Conservation (phyloP, 2,113 vertebrate genomes). For the Notechis scutatus region DNA sequence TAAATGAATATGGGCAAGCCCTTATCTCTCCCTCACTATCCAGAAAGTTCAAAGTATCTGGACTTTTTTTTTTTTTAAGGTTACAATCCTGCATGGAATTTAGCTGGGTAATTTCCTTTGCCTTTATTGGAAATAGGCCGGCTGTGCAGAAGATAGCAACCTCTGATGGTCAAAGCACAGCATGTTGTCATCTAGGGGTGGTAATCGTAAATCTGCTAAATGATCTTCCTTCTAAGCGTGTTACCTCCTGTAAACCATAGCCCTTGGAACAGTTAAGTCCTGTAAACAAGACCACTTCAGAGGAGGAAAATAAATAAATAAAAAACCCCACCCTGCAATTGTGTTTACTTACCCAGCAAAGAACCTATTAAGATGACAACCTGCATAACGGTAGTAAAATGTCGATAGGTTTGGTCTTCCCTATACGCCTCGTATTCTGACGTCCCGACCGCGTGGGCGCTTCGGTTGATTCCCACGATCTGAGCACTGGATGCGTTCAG, state of each 20-base stretch:
- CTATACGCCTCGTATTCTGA: slow-evolving; percentile 41
- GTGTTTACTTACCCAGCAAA: slow-evolving; percentile 81
- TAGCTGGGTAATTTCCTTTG: background rate
- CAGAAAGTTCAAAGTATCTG: background rate
- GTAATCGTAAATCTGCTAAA: background rate
- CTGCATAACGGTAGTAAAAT: slow-evolving; percentile 86
- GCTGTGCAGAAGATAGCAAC: background rate
- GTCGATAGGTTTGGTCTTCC: slow-evolving; percentile 80
- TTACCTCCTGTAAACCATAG: no score
- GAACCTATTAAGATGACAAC: slow-evolving; percentile 88
- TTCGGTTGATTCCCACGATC: slow-evolving; percentile 65
- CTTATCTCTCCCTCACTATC: background rate
- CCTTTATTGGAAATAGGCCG: background rate
- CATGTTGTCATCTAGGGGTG: background rate
- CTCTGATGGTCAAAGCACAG: background rate
- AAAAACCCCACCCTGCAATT: background rate
- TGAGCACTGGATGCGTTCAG: slow-evolving; percentile 68
- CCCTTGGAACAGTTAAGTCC: background rate
- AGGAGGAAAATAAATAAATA: background rate
- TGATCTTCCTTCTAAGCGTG: background rate
- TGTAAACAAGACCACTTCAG: background rate
- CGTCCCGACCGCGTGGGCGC: slow-evolving; percentile 46
- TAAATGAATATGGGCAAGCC: background rate
- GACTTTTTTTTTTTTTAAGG: background rate
- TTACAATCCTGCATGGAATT: background rate